Evolutionary conservation across 2,113 vertebrate species (phyloP), one percentile per base, ranked within the genome.

Genomic region (Campylomormyrus tamandua): DNA sequence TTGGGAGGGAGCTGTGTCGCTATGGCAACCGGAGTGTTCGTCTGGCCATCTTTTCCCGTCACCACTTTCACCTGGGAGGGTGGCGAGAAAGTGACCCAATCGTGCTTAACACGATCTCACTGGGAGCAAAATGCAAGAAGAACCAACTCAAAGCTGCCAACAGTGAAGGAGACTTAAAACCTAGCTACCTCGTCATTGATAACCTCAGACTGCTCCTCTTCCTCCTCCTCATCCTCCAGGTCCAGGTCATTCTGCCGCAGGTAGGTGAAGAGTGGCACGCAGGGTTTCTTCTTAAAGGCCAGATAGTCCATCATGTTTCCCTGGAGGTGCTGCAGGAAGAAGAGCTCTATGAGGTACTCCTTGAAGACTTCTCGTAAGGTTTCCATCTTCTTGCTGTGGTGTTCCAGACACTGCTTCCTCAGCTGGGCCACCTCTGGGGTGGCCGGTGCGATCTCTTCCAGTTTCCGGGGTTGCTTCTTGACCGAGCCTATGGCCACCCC

Each of bases 291-390:
- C 94, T 97, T 99, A 90, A 99, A 99, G 48, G 98, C 96, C 46
- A 99, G 56, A 88, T 98, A 99, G 92, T 99, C 98, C 98, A 99
- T 99, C 98, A 99, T 99, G 92, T 99, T 99, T 35, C 98, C 98
- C 92, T 99, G 98, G 42, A 98, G 97, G 91, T 99, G 98, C 88
- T 99, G 98, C 91, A 99, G 93, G 93, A 99, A 99, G 94, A 99
- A 99, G 35, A 99, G 95, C 92, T 99, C 98, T 1, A 98, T 96
- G 93, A 99, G 93, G 90, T 97, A 97, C 89, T 99, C 98, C 93
- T 96, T 98, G 93, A 98, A 99, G 90, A 97, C 96, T 87, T 98
- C 98, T 91, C 96, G 97, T 90, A 99, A 92, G 5, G 92, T 91
- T 86, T 98, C 97, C 97, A 98, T 98, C 92, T 97, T 97, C 93